A percentile compares a stretch with the other conserved stretches of the same genome.
These are phyloP conservation scores for Polypedilum pembai DNA, from an alignment of 1,140 invertebrate genomes.

Conservation along the genomic window DNA sequence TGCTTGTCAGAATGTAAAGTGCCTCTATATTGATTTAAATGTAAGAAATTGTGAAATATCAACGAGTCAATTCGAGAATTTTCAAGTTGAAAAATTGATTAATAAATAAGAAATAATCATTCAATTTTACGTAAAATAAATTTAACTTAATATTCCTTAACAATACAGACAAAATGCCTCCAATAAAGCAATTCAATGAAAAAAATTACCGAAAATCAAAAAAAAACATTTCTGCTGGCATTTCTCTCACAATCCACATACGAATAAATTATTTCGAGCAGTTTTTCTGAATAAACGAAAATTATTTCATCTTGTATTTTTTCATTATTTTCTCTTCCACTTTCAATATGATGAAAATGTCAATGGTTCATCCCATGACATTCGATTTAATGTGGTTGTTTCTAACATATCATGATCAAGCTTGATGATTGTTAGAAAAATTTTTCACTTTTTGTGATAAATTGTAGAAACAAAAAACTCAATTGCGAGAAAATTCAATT, in stretches of 20 bases:
- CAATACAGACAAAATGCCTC: too few species aligned
- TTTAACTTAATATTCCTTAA: too few species aligned
- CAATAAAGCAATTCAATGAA: too few species aligned
- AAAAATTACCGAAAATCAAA: too few species aligned
- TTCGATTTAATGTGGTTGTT: slow-evolving; percentile 13
- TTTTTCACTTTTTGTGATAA: too few species aligned
- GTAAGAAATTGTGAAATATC: background rate
- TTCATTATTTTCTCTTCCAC: slow-evolving; percentile 70
- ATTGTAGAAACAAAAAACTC: too few species aligned
- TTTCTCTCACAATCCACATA: background rate
- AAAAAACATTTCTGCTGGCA: background rate
- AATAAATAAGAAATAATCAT: too few species aligned
- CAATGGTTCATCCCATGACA: slow-evolving; percentile 64
- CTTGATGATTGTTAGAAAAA: background rate
- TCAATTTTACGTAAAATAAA: too few species aligned
- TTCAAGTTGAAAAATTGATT: background rate
- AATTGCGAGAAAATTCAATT: too few species aligned
- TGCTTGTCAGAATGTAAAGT: slow-evolving; percentile 79
- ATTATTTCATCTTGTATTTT: too few species aligned
- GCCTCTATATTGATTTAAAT: slow-evolving; percentile 49
- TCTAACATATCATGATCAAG: background rate
- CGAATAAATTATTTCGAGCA: background rate
- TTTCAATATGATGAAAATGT: slow-evolving; percentile 69
- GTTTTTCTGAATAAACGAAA: background rate
- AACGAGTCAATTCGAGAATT: background rate